Percentiles rank a stretch among this genome's conserved stretches.
These are phyloP conservation scores for Drosophila melanica DNA, from an alignment of 1,140 invertebrate species.

Conservation along the genomic window DNA sequence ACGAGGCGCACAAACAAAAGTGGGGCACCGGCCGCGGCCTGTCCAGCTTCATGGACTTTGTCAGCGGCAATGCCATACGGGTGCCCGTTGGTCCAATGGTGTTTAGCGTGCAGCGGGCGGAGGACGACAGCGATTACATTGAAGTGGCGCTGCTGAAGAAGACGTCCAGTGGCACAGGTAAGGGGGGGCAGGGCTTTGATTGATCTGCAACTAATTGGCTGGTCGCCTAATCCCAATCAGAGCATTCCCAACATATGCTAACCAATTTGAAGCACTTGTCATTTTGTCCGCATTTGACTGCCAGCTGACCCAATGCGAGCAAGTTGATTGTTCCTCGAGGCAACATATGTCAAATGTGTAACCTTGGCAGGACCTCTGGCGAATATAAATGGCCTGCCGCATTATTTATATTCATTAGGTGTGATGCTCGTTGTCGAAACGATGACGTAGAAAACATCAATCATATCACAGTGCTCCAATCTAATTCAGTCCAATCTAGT, in stretches of 20 bases:
- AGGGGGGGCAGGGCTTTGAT: constrained; percentile 25
- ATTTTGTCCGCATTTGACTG: constrained; percentile 34
- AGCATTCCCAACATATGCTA: constrained; percentile 7
- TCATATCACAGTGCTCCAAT: constrained; percentile 47
- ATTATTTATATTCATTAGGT: constrained; percentile 70
- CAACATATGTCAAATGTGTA: constrained; percentile 20
- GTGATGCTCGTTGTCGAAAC: constrained; percentile 48
- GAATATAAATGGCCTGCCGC: constrained; percentile 43
- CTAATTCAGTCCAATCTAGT: constrained; percentile 12
- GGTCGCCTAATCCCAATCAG: constrained; percentile 10
- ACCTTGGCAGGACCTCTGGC: constrained; percentile 19
- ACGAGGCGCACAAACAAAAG: constrained; percentile 53
- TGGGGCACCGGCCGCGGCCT: constrained; percentile 70
- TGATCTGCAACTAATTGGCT: constrained; percentile 31
- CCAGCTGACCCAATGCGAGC: constrained; percentile 33
- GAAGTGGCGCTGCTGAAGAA: constrained; percentile 82
- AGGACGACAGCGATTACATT: constrained; percentile 80
- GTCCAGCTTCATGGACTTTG: constrained; percentile 76
- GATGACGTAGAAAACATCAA: constrained; percentile 56
- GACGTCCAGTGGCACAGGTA: constrained; percentile 70
- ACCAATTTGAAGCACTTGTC: constrained; percentile 22
- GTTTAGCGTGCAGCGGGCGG: constrained; percentile 82
- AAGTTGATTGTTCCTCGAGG: constrained; percentile 13
- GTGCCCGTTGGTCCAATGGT: constrained; percentile 82
- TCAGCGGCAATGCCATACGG: constrained; percentile 77